These are phyloP conservation scores for Hyphantria cunea DNA, from an alignment of 1,140 invertebrate species.

Conservation along the genomic window DNA sequence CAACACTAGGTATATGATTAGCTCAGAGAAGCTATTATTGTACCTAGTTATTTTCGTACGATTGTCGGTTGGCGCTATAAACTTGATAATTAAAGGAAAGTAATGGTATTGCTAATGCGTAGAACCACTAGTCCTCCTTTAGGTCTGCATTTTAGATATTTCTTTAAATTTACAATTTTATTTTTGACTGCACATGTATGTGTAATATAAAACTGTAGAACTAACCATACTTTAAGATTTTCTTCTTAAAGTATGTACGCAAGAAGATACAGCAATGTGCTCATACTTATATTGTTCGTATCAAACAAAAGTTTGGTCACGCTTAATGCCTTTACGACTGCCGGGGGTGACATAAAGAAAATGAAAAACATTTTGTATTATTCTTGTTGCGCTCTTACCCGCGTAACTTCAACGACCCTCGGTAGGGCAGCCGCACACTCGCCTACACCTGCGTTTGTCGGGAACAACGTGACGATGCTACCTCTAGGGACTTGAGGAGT, in stretches of 20 bases:
- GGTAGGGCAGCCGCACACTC: slow-evolving; percentile 46
- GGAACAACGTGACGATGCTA: background rate
- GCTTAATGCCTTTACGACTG: slow-evolving; percentile 92
- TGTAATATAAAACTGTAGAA: too few species aligned
- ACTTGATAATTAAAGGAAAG: too few species aligned
- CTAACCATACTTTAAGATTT: background rate
- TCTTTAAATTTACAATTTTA: too few species aligned
- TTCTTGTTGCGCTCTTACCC: slow-evolving; percentile 82
- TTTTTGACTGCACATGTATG: too few species aligned
- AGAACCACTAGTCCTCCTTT: too few species aligned
- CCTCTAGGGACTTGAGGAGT: background rate
- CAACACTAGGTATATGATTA: too few species aligned
- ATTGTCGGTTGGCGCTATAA: too few species aligned
- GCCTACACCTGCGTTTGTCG: slow-evolving; percentile 28
- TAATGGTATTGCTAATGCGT: too few species aligned
- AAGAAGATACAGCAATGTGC: slow-evolving; percentile 50
- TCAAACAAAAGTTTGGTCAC: slow-evolving; percentile 87
- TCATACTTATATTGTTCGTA: slow-evolving; percentile 75
- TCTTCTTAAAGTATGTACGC: slow-evolving; percentile 25
- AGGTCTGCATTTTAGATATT: too few species aligned
- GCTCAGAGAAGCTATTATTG: too few species aligned
- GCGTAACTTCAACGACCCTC: slow-evolving; percentile 72
- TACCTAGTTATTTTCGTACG: too few species aligned
- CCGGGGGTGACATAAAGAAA: slow-evolving; percentile 92
- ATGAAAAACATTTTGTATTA: slow-evolving; percentile 89